Evolutionary conservation across 2,888 invertebrate species (phyloP).

Genomic region (Drosophila longiperda): DNA sequence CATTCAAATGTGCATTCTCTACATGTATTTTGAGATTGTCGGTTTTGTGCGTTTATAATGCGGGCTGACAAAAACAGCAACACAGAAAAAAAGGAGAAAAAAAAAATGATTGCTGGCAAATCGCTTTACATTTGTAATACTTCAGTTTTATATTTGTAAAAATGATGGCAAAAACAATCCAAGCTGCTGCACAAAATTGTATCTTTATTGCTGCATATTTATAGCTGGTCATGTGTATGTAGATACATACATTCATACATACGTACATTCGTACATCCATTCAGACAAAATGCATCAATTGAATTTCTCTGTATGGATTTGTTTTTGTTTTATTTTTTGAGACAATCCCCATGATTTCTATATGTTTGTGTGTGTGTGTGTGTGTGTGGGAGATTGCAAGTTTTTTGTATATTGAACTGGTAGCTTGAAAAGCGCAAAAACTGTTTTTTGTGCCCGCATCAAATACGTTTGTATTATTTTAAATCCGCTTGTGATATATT

Average conservation of each 20-base stretch:
- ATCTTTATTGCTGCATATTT: constrained; percentile 70
- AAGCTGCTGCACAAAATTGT: constrained; percentile 60
- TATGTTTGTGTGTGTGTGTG: constrained; percentile 19
- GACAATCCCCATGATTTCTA: constrained; percentile 38
- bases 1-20: not conserved
- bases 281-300: constrained; percentile 65
- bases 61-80: not conserved
- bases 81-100: too few species aligned
- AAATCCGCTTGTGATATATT: constrained; percentile 77
- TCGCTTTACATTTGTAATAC: constrained; percentile 70
- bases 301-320: constrained; percentile 55
- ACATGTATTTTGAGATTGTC: not conserved
- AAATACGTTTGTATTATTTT: constrained; percentile 70
- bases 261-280: constrained; percentile 11
- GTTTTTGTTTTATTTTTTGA: constrained; percentile 28
- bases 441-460: constrained; percentile 59
- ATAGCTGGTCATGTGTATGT: constrained; percentile 31
- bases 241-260: constrained; percentile 18
- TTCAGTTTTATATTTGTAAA: constrained; percentile 60
- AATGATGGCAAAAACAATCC: constrained; percentile 47
- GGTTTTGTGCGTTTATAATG: not conserved
- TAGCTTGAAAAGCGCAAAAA: constrained; percentile 64
- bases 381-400: constrained; percentile 17
- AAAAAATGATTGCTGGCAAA: constrained; percentile 58
- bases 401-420: constrained; percentile 41